Evolutionary conservation across 2,113 vertebrate genomes (phyloP).

Genomic region (Brachyhypopomus occidentalis): DNA sequence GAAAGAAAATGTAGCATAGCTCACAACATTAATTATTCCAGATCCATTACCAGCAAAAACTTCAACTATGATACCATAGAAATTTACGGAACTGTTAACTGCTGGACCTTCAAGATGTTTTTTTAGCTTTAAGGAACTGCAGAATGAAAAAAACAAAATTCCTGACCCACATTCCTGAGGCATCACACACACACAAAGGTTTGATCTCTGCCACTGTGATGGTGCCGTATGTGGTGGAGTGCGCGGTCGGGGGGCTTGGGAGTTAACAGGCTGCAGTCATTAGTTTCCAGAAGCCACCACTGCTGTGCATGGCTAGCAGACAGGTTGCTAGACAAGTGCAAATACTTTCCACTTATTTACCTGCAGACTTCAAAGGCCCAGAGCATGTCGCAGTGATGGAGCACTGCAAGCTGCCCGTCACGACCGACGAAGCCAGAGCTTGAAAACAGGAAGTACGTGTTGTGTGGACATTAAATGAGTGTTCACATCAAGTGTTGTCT

Average conservation of each 20-base stretch:
- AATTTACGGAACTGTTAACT: background rate
- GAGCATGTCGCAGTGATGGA: conserved; percentile 54
- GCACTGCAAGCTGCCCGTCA: conserved; percentile 52
- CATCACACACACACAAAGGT: conserved; percentile 13
- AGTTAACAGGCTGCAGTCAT: conserved; percentile 65
- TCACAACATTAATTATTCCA: background rate
- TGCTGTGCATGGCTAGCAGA: conserved; percentile 50
- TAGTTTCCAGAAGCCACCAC: conserved; percentile 62
- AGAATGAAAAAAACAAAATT: conserved; percentile 40
- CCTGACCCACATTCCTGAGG: conserved; percentile 52
- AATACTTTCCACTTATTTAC: conserved; percentile 75
- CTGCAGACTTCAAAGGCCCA: conserved; percentile 66
- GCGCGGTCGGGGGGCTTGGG: conserved; percentile 60
- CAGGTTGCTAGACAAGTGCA: conserved; percentile 60
- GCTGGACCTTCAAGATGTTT: background rate
- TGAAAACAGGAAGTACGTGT: conserved; percentile 43
- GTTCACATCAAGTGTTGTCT: background rate
- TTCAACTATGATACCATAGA: background rate
- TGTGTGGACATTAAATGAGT: conserved; percentile 30
- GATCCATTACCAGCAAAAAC: background rate
- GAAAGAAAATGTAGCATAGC: background rate
- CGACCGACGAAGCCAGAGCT: conserved; percentile 44
- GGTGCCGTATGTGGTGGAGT: conserved; percentile 47
- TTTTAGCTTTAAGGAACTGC: background rate
- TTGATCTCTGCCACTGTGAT: conserved; percentile 29